phyloP scores from a whole-genome alignment of 2,113 vertebrate genomes.

The Neolamprologus sp. region DNA sequence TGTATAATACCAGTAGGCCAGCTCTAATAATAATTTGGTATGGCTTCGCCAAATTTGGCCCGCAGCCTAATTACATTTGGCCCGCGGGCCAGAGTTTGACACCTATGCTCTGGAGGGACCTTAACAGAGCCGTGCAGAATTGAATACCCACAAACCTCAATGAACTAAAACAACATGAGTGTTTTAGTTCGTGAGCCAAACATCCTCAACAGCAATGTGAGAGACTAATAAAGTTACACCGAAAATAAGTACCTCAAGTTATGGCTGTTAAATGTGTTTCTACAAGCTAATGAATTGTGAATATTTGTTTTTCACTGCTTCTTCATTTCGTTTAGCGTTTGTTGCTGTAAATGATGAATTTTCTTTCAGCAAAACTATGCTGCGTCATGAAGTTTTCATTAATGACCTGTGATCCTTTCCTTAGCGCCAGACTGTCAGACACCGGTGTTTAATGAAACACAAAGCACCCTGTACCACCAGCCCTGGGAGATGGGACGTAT shows the following conservation, averaged over 20 bases:
- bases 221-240: not conserved
- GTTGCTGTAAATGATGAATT: not conserved
- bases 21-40: too few species aligned
- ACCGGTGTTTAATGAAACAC: not conserved
- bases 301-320: not conserved
- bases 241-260: rapidly evolving
- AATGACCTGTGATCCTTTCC: not conserved
- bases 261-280: not conserved
- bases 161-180: not conserved
- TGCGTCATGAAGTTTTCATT: not conserved
- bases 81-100: too few species aligned
- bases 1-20: too few species aligned
- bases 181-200: not conserved
- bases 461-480: not conserved
- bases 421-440: not conserved
- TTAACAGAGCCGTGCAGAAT: not conserved
- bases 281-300: not conserved
- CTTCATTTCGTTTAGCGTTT: rapidly evolving
- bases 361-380: not conserved
- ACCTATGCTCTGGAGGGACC: not conserved
- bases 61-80: too few species aligned
- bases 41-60: too few species aligned
- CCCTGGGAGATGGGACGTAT: not conserved
- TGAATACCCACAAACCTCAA: not conserved
- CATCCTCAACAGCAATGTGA: not conserved